phyloP scores from a whole-genome alignment of 2,797 vertebrate genomes.

The Helarctos malayanus region DNA sequence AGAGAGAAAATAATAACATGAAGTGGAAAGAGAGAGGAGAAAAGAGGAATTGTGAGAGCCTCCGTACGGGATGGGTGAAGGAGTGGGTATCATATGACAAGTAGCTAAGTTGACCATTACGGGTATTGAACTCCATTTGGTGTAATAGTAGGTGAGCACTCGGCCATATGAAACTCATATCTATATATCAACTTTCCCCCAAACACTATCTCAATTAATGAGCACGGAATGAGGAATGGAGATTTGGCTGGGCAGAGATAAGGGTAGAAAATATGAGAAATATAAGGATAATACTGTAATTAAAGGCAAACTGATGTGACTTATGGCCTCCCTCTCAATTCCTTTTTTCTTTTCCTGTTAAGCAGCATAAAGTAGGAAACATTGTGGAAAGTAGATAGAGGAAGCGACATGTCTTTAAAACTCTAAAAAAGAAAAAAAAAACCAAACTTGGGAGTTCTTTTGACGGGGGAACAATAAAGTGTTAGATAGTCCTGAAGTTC shows the following conservation, averaged over 20 bases:
- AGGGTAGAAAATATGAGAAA: constrained; percentile 56
- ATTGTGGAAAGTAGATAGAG: constrained; percentile 78
- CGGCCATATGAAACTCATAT: constrained; percentile 62
- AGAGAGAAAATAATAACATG: constrained; percentile 55
- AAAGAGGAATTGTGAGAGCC: constrained; percentile 13
- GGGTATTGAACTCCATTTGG: constrained; percentile 62
- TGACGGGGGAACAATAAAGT: constrained; percentile 79
- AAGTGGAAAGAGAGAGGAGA: constrained; percentile 58
- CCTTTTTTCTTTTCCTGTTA: constrained; percentile 62
- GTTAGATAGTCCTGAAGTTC: constrained; percentile 85
- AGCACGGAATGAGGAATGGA: constrained; percentile 24
- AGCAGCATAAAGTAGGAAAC: constrained; percentile 64
- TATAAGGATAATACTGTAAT: constrained; percentile 34
- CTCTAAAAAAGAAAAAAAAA: constrained; percentile 1
- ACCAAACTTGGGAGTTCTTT: constrained; percentile 80
- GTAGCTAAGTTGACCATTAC: constrained; percentile 65
- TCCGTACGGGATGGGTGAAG: neutral
- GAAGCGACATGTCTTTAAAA: constrained; percentile 73
- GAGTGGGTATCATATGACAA: constrained; percentile 43
- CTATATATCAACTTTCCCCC: constrained; percentile 53
- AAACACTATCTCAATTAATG: constrained; percentile 75
- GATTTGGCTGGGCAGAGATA: constrained; percentile 56
- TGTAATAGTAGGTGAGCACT: constrained; percentile 63
- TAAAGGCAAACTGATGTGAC: constrained; percentile 65
- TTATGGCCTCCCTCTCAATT: constrained; percentile 61